These are phyloP conservation scores for Champsocephalus gunnari DNA, from an alignment of 2,797 vertebrate species.

Conservation along the genomic window DNA sequence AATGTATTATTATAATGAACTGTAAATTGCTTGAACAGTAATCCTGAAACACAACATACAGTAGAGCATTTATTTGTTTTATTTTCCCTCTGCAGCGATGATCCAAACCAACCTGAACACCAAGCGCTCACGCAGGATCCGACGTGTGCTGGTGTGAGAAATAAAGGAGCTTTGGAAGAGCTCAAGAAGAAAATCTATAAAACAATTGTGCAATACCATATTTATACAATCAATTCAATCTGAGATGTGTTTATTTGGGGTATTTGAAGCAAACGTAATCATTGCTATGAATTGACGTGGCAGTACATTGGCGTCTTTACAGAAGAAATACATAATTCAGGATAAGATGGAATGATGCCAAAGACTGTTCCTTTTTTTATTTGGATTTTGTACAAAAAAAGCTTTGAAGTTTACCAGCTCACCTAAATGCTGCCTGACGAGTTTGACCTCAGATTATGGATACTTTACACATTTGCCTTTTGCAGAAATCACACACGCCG, in stretches of 20 bases:
- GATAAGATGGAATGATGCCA: rapidly evolving
- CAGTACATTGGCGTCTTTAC: background rate
- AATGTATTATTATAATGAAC: background rate
- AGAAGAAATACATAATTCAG: background rate
- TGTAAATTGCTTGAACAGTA: background rate
- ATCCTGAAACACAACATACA: background rate
- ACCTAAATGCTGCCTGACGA: background rate
- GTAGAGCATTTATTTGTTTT: background rate
- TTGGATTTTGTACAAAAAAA: background rate
- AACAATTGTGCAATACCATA: background rate
- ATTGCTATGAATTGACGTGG: no score
- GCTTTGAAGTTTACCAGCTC: background rate
- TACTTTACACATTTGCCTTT: background rate
- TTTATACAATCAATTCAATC: background rate
- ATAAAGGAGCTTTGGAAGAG: background rate
- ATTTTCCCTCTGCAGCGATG: constrained; percentile 62
- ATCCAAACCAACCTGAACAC: constrained; percentile 69
- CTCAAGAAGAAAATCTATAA: background rate
- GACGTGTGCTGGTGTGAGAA: constrained; percentile 50
- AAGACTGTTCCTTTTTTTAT: background rate
- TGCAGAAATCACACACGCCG: no score
- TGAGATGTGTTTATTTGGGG: background rate
- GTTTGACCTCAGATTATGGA: background rate
- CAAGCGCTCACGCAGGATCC: constrained; percentile 45
- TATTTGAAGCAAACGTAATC: background rate